Base-by-base conservation (phyloP, 2,113 vertebrate species). In the Theristicus caerulescens region DNA sequence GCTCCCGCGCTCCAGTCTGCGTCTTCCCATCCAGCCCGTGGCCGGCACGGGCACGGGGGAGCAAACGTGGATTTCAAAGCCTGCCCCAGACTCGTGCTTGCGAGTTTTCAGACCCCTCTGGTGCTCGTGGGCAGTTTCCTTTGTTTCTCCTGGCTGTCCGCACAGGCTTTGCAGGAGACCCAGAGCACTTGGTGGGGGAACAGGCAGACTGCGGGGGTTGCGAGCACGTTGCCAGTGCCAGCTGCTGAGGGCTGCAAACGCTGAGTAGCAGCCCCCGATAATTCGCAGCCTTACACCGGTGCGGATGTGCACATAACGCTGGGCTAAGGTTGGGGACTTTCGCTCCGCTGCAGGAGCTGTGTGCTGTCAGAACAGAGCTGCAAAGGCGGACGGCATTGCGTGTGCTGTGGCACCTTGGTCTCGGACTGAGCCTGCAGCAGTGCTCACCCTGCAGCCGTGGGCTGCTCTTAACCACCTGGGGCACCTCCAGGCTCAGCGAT, bases 351-450 rank as follows among this genome's bases (percentile, higher is more conserved):
- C 0, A 2, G 42, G 46, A 31, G 19, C 25, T 57, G 4, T 13
- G n/a, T 3, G 3, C 62, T 29, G 10, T 19, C 57, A 55, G 57
- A 59, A 27, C 18, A 67, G 64, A 57, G 47, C 86, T 40, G 52
- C 70, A 32, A 52, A 59, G 26, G 34, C 26, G 54, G 34, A 11
- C 0, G 0, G 34, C 44, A 29, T 14, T 0, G 0, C 0, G 0
- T 27, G 36, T 67, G 70, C 51, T 72, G 44, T 34, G 47, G 27
- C 47, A 42, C 36, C n/a, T 47, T 59, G 69, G 29, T 38, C 47
- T 69, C 3, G 5, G 34, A 66, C 27, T 2, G 4, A 94, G 54
- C 34, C 65, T 58, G 27, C 31, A 71, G 38, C 70, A 49, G 27
- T 15, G 15, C 29, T 73, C 6, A 0, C n/a, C 32, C 47, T 4